Conservation (phyloP, 1,140 invertebrate genomes). For the Orussus abietinus region DNA sequence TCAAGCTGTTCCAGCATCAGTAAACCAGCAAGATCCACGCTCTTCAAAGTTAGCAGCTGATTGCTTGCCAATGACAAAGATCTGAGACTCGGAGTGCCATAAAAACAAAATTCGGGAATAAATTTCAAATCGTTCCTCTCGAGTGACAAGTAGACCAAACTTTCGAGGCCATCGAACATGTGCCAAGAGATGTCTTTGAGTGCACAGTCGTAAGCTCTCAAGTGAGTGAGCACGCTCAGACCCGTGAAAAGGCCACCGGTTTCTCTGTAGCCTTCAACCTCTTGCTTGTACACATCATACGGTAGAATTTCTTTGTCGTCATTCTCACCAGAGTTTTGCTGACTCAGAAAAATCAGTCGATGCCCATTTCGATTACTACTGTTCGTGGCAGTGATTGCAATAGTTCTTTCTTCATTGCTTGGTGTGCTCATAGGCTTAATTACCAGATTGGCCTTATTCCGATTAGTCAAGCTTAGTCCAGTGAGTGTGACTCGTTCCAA, state of each 20-base stretch:
- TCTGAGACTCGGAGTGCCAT: constrained; percentile 62
- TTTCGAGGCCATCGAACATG: constrained; percentile 63
- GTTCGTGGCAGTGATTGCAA: constrained; percentile 12
- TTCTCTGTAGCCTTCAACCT: constrained; percentile 50
- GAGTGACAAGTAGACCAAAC: constrained; percentile 59
- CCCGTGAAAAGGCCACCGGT: constrained; percentile 53
- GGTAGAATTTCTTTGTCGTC: constrained; percentile 59
- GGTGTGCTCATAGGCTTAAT: constrained; percentile 38
- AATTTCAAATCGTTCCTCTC: constrained; percentile 62
- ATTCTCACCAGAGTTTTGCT: constrained; percentile 32
- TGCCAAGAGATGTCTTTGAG: constrained; percentile 64
- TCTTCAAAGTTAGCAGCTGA: constrained; percentile 60
- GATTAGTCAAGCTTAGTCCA: constrained; percentile 27
- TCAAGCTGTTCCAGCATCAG: constrained; percentile 62
- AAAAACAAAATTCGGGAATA: constrained; percentile 66
- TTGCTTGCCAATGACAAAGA: constrained; percentile 63
- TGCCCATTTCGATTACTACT: constrained; percentile 32
- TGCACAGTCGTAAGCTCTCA: constrained; percentile 59
- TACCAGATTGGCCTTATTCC: constrained; percentile 39
- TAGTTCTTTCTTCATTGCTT: constrained; percentile 36
- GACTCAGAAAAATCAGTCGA: constrained; percentile 43
- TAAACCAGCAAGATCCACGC: constrained; percentile 63
- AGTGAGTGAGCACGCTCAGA: constrained; percentile 54
- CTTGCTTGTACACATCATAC: constrained; percentile 60
- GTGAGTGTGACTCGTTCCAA: constrained; percentile 40